Evolutionary conservation across 2,797 vertebrate species (phyloP), one percentile per base, ranked within the genome.

Genomic region (Buphagus erythrorhynchus): DNA sequence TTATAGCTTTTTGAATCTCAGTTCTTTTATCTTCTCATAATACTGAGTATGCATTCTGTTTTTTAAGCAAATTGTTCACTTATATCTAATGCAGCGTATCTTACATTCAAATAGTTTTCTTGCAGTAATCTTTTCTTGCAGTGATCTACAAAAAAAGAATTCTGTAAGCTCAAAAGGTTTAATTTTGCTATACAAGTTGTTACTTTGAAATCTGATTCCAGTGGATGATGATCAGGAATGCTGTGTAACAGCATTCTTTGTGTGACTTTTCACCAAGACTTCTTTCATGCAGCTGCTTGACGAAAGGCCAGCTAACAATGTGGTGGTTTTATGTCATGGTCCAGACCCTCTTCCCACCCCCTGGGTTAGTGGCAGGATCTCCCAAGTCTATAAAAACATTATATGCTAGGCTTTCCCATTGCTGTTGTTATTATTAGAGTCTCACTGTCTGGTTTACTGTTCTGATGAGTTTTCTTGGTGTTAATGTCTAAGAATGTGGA

Each of bases 171-270:
- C 74, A 72, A 69, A 92, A 80, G 82, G 59, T 71, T 86, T 76
- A 49, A 57, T 93, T 91, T 87, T 78, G 62, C 61, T 42, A 24
- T 87, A 68, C 57, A 83, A 95, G 78, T 95, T 95, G 94, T 87
- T 88, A n/a, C 96, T 97, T 96, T 97, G 97, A 98, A 98, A 97
- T 97, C 73, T 69, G 97, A 97, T 96, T 88, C 97, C 95, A 81
- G 58, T 95, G 97, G 95, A 93, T 95, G 95, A 77, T 86, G 95
- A 93, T 96, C 76, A 95, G 97, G 97, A 98, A 98, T 98, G 97
- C 90, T 94, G 97, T 95, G 77, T 95, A 95, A 80, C 97, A 95
- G 94, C 97, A 97, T 98, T 98, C 96, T 97, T 97, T 96, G 75
- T 97, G 93, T 97, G 92, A 95, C 95, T 97, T 97, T 96, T 95